Evolutionary conservation across 2,888 invertebrate species (phyloP).

Genomic region (Temnothorax unifasciatus): DNA sequence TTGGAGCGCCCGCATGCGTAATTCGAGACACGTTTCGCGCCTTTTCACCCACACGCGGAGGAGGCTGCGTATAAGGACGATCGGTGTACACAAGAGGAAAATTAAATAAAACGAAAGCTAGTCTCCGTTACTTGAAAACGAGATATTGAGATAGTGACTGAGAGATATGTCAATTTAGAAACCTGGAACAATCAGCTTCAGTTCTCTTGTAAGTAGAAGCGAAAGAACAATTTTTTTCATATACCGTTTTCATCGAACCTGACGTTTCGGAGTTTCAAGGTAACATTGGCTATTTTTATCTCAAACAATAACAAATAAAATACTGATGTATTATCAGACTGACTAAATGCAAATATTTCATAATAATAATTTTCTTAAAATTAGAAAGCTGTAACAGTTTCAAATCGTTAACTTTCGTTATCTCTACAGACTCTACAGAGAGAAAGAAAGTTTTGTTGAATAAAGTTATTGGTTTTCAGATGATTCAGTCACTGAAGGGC

Average conservation of each 20-base stretch:
- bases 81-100: neutral
- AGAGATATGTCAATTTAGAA: conserved; percentile 18
- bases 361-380: neutral
- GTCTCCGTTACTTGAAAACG: neutral
- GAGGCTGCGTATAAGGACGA: conserved; percentile 24
- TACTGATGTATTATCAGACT: neutral
- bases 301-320: neutral
- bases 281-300: neutral
- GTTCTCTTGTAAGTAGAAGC: neutral
- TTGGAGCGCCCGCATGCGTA: conserved; percentile 41
- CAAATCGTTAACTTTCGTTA: neutral
- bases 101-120: conserved; percentile 27
- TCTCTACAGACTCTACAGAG: neutral
- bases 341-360: neutral
- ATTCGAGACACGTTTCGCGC: conserved; percentile 53
- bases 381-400: neutral
- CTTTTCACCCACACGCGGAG: conserved; percentile 53
- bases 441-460: neutral
- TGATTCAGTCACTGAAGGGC: neutral
- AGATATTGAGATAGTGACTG: neutral
- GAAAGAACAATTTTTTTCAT: neutral
- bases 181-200: neutral
- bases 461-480: conserved; percentile 26
- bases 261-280: neutral
- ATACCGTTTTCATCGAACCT: neutral